These are phyloP conservation scores for Elmis aenea DNA, from an alignment of 2,888 invertebrate species.

Conservation along the genomic window DNA sequence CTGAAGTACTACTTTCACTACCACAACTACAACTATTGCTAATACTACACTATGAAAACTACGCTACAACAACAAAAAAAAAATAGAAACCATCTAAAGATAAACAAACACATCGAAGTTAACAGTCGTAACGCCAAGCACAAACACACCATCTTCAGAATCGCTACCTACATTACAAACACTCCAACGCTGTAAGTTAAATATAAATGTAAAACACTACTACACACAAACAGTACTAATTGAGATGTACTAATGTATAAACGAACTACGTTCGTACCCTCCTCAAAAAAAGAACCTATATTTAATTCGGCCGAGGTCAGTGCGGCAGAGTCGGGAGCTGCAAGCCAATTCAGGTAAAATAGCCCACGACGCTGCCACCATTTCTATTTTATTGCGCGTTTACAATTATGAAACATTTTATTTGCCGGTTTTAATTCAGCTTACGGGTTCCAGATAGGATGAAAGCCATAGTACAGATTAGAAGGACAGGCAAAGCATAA, in stretches of 20 bases:
- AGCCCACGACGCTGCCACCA: constrained; percentile 34
- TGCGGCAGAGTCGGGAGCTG: constrained; percentile 32
- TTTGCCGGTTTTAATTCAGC: constrained; percentile 31
- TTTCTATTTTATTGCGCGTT: constrained; percentile 29
- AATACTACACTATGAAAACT: constrained; percentile 1
- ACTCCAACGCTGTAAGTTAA: constrained; percentile 28
- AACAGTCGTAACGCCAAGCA: constrained; percentile 41
- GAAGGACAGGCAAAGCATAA: constrained; percentile 43
- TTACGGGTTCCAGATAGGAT: constrained; percentile 43
- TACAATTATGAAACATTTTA: constrained; percentile 28
- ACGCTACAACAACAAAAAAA: constrained; percentile 1
- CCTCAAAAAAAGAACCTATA: constrained; percentile 36
- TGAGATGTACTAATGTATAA: constrained; percentile 32
- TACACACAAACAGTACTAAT: constrained; percentile 38
- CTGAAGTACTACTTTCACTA: too few species aligned
- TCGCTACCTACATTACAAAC: constrained; percentile 34
- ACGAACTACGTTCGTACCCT: constrained; percentile 45
- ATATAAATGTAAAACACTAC: constrained; percentile 23
- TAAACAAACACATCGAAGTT: constrained; percentile 29
- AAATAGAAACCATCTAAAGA: constrained; percentile 9
- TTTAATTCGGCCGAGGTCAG: constrained; percentile 40
- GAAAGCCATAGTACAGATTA: constrained; percentile 44
- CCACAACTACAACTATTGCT: constrained; percentile 8
- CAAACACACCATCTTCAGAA: constrained; percentile 39
- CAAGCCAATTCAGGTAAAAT: constrained; percentile 2